These are phyloP conservation scores for Protosalanx chinensis DNA, from an alignment of 2,797 vertebrate genomes.

Conservation along the genomic window DNA sequence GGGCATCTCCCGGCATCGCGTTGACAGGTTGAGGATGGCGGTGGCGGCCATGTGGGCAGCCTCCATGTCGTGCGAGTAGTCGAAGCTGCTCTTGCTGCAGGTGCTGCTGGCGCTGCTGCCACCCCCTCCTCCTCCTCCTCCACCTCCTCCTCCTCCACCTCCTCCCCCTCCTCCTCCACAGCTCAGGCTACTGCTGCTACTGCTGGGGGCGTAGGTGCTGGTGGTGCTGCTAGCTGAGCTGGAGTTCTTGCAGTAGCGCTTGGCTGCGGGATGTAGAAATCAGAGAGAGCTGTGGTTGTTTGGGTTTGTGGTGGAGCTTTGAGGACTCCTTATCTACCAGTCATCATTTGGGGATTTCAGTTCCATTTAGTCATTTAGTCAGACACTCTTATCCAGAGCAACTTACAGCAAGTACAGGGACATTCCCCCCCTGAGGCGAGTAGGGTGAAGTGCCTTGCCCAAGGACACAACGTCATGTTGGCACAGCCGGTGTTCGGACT, in stretches of 20 bases:
- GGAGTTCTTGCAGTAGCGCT: slow-evolving; percentile 96
- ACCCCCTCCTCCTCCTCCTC: slow-evolving; percentile 75
- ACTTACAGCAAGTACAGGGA: too few species aligned
- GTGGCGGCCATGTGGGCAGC: slow-evolving; percentile 97
- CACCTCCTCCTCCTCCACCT: slow-evolving; percentile 68
- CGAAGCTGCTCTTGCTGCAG: slow-evolving; percentile 99
- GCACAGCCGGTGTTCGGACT: too few species aligned
- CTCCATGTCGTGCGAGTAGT: slow-evolving; percentile 98
- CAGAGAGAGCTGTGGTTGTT: neutral
- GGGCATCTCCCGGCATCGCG: slow-evolving; percentile 96
- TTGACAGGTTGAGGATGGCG: slow-evolving; percentile 97
- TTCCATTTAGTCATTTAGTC: too few species aligned
- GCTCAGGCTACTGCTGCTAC: slow-evolving; percentile 90
- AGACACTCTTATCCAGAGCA: too few species aligned
- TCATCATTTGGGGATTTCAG: too few species aligned
- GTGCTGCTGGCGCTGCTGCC: slow-evolving; percentile 99
- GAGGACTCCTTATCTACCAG: neutral
- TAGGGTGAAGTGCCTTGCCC: too few species aligned
- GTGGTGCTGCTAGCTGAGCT: slow-evolving; percentile 97
- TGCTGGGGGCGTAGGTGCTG: slow-evolving; percentile 98
- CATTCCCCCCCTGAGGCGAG: too few species aligned
- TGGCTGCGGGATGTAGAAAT: slow-evolving; percentile 73
- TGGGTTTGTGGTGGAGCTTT: too few species aligned
- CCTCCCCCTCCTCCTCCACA: slow-evolving; percentile 82
- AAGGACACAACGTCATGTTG: too few species aligned